phyloP scores from a whole-genome alignment of 2,888 invertebrate species.

The Apamea monoglypha region DNA sequence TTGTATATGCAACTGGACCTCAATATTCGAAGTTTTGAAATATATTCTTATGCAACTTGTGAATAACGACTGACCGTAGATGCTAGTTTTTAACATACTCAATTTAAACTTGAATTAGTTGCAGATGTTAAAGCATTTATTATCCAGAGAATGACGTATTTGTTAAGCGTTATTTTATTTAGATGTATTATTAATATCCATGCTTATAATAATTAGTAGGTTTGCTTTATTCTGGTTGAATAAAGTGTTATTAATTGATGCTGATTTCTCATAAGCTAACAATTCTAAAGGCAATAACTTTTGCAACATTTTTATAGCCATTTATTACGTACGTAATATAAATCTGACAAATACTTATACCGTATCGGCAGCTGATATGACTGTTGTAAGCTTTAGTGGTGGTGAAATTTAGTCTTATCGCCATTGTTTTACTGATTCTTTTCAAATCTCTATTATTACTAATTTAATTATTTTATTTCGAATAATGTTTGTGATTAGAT shows the following conservation, averaged over 20 bases:
- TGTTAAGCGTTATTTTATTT: constrained; percentile 67
- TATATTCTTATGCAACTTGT: constrained; percentile 83
- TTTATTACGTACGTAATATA: constrained; percentile 60
- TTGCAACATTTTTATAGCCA: constrained; percentile 61
- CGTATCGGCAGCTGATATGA: constrained; percentile 71
- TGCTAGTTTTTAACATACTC: constrained; percentile 78
- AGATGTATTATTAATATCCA: constrained; percentile 62
- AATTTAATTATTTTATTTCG: constrained; percentile 70
- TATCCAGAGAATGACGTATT: constrained; percentile 66
- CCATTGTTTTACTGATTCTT: constrained; percentile 62
- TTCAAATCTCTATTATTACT: constrained; percentile 66
- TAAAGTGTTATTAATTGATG: constrained; percentile 53
- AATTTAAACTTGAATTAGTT: constrained; percentile 75
- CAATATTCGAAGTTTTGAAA: constrained; percentile 82
- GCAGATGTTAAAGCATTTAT: constrained; percentile 76
- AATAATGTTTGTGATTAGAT: constrained; percentile 75
- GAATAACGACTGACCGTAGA: constrained; percentile 86
- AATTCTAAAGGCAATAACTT: constrained; percentile 57
- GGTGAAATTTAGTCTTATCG: constrained; percentile 55
- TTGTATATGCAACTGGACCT: constrained; percentile 86
- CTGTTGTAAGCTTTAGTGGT: constrained; percentile 67
- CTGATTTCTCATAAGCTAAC: constrained; percentile 52
- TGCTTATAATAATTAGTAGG: constrained; percentile 64
- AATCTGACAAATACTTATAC: constrained; percentile 56
- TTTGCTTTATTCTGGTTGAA: constrained; percentile 63